These are phyloP conservation scores for Formica aserva DNA, from an alignment of 2,888 invertebrate species.

Conservation along the genomic window DNA sequence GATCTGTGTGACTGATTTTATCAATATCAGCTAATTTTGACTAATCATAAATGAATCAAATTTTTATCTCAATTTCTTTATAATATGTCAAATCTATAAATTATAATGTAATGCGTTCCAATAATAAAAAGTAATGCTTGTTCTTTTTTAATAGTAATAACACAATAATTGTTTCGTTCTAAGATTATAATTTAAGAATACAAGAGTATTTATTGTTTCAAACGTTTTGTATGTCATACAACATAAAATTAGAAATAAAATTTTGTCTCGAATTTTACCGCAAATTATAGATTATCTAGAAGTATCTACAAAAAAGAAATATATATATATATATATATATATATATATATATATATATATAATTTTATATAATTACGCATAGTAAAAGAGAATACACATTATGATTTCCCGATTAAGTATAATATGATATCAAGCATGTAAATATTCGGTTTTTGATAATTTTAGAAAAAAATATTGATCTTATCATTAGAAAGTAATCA, in stretches of 20 bases:
- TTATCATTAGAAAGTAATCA: background rate
- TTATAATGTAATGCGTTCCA: no score
- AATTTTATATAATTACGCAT: background rate
- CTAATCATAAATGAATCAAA: background rate
- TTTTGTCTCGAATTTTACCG: background rate
- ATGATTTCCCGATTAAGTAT: background rate
- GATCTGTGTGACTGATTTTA: conserved; percentile 9
- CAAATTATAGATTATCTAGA: background rate
- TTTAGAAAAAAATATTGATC: background rate
- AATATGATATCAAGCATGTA: background rate
- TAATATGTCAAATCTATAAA: no score
- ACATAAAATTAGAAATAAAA: background rate
- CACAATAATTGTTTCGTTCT: background rate
- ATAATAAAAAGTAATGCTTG: no score
- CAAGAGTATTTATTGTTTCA: background rate
- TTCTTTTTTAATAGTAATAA: background rate
- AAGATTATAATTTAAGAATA: background rate
- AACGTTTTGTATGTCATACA: background rate
- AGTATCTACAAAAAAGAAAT: background rate
- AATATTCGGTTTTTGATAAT: background rate
- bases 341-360: background rate
- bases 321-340: background rate
- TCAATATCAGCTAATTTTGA: conserved; percentile 1
- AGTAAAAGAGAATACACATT: background rate
- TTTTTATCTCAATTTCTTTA: conserved; percentile 15